phyloP scores from a whole-genome alignment of 2,797 vertebrate species.

The Hephaestus fuliginosus region DNA sequence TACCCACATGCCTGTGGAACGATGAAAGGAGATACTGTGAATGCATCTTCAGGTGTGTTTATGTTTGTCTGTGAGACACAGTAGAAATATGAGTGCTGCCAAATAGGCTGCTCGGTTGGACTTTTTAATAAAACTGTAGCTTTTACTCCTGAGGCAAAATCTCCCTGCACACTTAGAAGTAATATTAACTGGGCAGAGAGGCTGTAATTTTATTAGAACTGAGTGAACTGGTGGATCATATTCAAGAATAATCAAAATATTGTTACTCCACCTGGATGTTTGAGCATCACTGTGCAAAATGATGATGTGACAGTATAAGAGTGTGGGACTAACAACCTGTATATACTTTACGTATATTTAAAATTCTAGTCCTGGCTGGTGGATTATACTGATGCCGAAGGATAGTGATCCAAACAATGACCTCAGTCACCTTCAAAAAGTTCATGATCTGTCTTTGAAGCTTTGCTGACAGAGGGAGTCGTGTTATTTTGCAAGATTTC shows the following conservation, averaged over 20 bases:
- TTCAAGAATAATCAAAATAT: too few species aligned
- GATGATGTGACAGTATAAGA: too few species aligned
- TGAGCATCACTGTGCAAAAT: too few species aligned
- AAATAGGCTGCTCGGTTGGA: neutral
- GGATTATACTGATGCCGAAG: neutral
- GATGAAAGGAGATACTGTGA: conserved; percentile 51
- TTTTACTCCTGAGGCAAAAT: neutral
- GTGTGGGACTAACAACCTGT: too few species aligned
- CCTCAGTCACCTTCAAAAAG: accelerated
- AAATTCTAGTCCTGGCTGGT: too few species aligned
- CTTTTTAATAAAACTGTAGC: neutral
- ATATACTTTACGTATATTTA: too few species aligned
- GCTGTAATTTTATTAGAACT: neutral
- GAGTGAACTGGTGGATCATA: neutral
- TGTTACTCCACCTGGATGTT: too few species aligned
- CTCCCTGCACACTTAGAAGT: neutral
- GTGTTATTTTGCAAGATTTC: neutral
- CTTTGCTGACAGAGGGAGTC: too few species aligned
- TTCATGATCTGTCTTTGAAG: neutral
- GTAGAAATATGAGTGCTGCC: neutral
- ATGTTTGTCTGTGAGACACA: neutral
- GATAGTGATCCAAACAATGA: neutral
- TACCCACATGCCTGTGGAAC: conserved; percentile 38
- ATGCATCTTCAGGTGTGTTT: conserved; percentile 38
- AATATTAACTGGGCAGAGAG: neutral